These are phyloP conservation scores for Metalampra italica DNA, from an alignment of 2,888 invertebrate genomes.

Conservation along the genomic window DNA sequence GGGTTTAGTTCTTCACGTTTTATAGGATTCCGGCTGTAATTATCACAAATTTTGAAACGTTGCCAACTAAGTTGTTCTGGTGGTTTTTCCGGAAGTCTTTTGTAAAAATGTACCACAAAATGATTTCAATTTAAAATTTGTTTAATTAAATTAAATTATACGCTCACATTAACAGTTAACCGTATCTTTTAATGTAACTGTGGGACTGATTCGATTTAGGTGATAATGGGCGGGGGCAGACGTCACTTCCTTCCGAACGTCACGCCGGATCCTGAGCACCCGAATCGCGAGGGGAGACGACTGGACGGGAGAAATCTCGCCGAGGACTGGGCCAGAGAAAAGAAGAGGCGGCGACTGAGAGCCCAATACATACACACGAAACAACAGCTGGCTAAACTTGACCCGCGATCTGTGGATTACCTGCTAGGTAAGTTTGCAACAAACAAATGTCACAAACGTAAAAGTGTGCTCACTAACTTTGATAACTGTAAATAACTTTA, in stretches of 20 bases:
- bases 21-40: too few species aligned
- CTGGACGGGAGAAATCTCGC: slow-evolving; percentile 88
- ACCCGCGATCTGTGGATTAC: slow-evolving; percentile 84
- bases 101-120: too few species aligned
- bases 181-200: too few species aligned
- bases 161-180: too few species aligned
- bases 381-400: slow-evolving; percentile 83
- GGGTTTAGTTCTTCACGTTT: too few species aligned
- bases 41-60: too few species aligned
- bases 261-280: slow-evolving; percentile 83
- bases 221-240: slow-evolving; percentile 87
- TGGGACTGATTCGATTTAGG: slow-evolving; percentile 60
- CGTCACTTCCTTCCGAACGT: slow-evolving; percentile 86
- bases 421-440: slow-evolving; percentile 80
- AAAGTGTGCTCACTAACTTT: too few species aligned
- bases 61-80: too few species aligned
- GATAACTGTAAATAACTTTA: too few species aligned
- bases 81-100: too few species aligned
- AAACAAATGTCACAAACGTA: not conserved
- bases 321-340: slow-evolving; percentile 88
- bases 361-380: slow-evolving; percentile 87
- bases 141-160: too few species aligned
- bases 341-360: slow-evolving; percentile 81
- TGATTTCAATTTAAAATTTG: too few species aligned
- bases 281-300: slow-evolving; percentile 83